These are phyloP conservation scores for Cotesia chilonis DNA, from an alignment of 1,140 invertebrate species.

Conservation along the genomic window DNA sequence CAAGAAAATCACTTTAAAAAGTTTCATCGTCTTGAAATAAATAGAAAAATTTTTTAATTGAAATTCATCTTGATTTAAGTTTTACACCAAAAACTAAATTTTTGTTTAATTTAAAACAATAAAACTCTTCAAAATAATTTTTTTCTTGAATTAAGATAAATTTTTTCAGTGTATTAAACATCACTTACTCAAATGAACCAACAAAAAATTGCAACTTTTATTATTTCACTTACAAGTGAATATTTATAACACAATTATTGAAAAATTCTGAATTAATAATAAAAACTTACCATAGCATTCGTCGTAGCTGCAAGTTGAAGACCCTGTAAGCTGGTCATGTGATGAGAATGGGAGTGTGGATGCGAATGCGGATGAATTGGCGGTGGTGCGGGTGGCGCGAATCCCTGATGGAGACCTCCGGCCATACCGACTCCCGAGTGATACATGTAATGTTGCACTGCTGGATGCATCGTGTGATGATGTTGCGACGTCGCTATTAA, in stretches of 20 bases:
- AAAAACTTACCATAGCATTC: conserved; percentile 67
- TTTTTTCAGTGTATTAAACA: no score
- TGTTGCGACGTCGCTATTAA: conserved; percentile 62
- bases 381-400: conserved; percentile 63
- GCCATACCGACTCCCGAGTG: conserved; percentile 63
- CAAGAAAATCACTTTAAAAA: no score
- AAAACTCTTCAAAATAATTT: no score
- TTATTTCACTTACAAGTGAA: no score
- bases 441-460: conserved; percentile 66
- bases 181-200: no score
- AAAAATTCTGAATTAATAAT: neutral
- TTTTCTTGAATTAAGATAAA: no score
- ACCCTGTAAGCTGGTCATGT: conserved; percentile 67
- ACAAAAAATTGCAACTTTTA: no score
- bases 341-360: conserved; percentile 65
- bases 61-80: no score
- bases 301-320: conserved; percentile 67
- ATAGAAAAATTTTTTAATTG: no score
- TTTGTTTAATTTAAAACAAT: no score
- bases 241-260: neutral
- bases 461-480: conserved; percentile 65
- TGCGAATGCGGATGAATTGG: conserved; percentile 66
- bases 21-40: no score
- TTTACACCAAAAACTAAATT: no score
- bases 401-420: conserved; percentile 64